Evolutionary conservation across 2,113 vertebrate species (phyloP).

Genomic region (Varanus salvator): DNA sequence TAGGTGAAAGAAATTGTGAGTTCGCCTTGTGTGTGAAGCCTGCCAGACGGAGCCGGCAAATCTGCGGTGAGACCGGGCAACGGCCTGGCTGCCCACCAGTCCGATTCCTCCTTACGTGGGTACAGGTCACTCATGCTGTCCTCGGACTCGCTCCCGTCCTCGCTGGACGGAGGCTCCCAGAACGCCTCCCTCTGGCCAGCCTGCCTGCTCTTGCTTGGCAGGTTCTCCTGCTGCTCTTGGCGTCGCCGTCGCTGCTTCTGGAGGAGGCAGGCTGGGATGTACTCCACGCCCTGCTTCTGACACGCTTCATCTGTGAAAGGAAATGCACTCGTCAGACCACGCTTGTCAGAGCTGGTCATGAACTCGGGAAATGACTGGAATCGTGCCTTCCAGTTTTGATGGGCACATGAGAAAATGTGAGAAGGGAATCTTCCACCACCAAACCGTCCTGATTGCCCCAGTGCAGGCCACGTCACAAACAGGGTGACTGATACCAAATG

Average conservation of each 20-base stretch:
- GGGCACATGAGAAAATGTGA: background rate
- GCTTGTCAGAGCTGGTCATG: background rate
- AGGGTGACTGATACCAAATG: no score
- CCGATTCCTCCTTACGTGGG: conserved; percentile 80
- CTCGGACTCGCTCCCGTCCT: conserved; percentile 78
- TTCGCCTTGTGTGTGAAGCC: no score
- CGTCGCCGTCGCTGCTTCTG: conserved; percentile 67
- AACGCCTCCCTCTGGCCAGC: conserved; percentile 43
- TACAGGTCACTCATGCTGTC: conserved; percentile 97
- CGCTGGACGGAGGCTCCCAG: conserved; percentile 82
- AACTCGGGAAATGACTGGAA: background rate
- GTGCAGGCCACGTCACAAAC: no score
- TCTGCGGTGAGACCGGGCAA: no score
- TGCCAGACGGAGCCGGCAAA: no score
- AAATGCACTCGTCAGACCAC: background rate
- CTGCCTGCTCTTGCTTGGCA: background rate
- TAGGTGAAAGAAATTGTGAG: no score
- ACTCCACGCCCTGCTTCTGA: conserved; percentile 81
- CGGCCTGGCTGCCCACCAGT: no score
- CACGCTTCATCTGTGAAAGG: conserved; percentile 84
- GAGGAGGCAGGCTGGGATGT: conserved; percentile 80
- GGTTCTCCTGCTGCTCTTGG: accelerated
- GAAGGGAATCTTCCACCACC: no score
- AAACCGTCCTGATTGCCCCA: no score
- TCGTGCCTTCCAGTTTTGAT: background rate